Evolutionary conservation across 2,888 invertebrate species (phyloP), one percentile per base, ranked within the genome.

Genomic region (Melanotus villosus): DNA sequence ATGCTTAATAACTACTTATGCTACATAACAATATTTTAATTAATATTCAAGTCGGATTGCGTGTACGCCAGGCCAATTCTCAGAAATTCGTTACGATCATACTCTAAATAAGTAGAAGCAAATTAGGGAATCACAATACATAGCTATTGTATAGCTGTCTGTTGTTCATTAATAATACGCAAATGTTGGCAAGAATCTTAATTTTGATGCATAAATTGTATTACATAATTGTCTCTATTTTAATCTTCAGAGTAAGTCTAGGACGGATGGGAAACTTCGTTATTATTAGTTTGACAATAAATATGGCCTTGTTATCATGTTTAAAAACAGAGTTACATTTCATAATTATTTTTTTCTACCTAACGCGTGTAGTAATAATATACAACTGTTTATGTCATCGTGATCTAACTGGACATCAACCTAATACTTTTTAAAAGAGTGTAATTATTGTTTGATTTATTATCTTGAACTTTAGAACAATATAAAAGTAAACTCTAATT

Each of bases 151-250:
- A 57, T 45, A 60, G 47, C 47, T 60, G 45, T 19, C 18, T 47
- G 6, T 12, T 60, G 47, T 19, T 47, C 60, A 60, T 47, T 60
- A 47, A 21, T 47, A 60, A 60, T 60, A 45, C 43, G 45, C 45
- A 60, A 12, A 45, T 30, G 41, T 58, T 58, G 58, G 58, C 43
- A 43, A 26, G 41, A 58, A 16, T 41, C 7, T 16, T 41, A 41
- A 41, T 41, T 41, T 65, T 41, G 34, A 65, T 65, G 57, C 65
- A 65, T n/a, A 65, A 65, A 45, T 57, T 45, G 41, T 36, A 65
- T 65, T 56, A 65, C 65, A 65, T 65, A 65, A 65, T 56, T 57
- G 45, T 45, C 14, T 41, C 47, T 45, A 58, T 41, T 41, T 41
- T 41, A 41, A 58, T 43, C 26, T 26, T 26, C n/a, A n/a, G n/a